phyloP scores from a whole-genome alignment of 1,140 invertebrate species.

The Drosophila melanica region DNA sequence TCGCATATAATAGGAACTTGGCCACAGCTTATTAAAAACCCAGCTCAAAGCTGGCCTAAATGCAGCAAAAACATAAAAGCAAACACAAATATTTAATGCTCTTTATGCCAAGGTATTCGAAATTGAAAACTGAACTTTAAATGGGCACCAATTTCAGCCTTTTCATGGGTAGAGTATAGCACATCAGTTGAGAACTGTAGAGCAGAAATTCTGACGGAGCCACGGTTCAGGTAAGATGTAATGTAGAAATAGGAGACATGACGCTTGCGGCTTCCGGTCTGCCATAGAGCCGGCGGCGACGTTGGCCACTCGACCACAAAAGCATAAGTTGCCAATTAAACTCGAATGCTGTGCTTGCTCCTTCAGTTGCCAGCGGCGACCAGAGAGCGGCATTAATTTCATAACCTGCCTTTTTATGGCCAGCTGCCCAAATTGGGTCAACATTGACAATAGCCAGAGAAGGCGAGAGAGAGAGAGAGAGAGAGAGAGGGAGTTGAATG shows the following conservation, averaged over 20 bases:
- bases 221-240: background rate
- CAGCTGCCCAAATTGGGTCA: constrained; percentile 78
- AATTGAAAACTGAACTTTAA: no score
- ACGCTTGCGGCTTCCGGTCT: constrained; percentile 46
- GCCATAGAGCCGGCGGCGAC: background rate
- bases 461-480: background rate
- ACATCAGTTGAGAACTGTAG: background rate
- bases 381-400: constrained; percentile 69
- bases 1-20: constrained; percentile 21
- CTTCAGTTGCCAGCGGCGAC: constrained; percentile 28
- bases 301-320: constrained; percentile 71
- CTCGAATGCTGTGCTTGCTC: constrained; percentile 74
- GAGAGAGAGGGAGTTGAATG: constrained; percentile 5
- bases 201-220: background rate
- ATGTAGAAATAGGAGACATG: constrained; percentile 16
- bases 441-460: constrained; percentile 75
- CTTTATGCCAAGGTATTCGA: background rate
- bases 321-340: constrained; percentile 83
- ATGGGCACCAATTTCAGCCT: no score
- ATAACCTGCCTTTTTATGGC: constrained; percentile 80
- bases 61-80: background rate
- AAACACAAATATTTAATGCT: background rate
- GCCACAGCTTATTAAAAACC: constrained; percentile 14
- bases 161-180: background rate
- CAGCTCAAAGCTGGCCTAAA: constrained; percentile 5